Evolutionary conservation across 2,113 vertebrate species (phyloP).

Genomic region (Rhombomys opimus): DNA sequence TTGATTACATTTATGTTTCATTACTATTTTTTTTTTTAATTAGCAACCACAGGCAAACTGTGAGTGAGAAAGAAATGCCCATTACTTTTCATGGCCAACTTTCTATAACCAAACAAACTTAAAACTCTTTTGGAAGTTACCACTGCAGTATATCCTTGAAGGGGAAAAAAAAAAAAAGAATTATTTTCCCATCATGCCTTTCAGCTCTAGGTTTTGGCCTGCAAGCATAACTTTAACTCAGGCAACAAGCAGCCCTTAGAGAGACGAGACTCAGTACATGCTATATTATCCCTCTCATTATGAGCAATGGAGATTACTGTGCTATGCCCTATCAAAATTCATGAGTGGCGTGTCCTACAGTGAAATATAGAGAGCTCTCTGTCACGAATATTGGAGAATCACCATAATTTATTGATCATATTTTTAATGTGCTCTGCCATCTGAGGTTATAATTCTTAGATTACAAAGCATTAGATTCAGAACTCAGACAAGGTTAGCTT

Average conservation of each 20-base stretch:
- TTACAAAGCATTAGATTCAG: conserved; percentile 5
- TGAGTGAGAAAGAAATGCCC: not conserved
- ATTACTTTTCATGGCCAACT: not conserved
- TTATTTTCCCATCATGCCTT: not conserved
- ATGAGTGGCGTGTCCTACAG: not conserved
- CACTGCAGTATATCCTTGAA: not conserved
- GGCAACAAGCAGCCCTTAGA: not conserved
- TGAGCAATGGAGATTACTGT: not conserved
- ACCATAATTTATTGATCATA: conserved; percentile 43
- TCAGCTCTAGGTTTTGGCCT: not conserved
- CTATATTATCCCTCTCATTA: not conserved
- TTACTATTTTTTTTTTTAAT: not conserved
- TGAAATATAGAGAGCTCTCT: not conserved
- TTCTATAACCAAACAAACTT: conserved; percentile 22
- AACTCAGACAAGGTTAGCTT: conserved; percentile 45
- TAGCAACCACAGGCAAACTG: not conserved
- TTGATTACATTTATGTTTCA: not conserved
- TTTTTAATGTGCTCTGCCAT: conserved; percentile 21
- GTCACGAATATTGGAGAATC: not conserved
- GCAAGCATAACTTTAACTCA: not conserved
- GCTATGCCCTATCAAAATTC: not conserved
- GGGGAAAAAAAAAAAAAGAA: not conserved
- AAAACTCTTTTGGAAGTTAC: conserved; percentile 26
- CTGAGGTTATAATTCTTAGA: conserved; percentile 49
- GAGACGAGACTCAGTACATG: not conserved